Base-by-base conservation (phyloP, 2,113 vertebrate species). In the Crotalus viridis region DNA sequence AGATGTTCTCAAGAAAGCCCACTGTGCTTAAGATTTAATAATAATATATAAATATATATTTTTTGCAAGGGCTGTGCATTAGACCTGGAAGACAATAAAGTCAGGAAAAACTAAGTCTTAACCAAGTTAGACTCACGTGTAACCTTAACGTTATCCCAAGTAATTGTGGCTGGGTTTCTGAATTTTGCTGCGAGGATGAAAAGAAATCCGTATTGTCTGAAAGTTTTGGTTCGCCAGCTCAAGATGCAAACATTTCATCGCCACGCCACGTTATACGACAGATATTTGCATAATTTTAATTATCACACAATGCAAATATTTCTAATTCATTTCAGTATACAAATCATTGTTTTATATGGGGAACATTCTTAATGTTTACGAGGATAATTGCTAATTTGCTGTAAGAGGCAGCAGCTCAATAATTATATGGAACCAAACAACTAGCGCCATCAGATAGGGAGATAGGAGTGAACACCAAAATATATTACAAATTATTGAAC, bases 301-400 rank as follows among this genome's bases (percentile, higher is more conserved):
- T 97, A 98, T 97, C 94, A 95, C 91, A 95, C 94, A 96, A 96
- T 96, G 95, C 95, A 98, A 97, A 98, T 98, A 97, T 97, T 97
- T 97, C 96, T 97, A 97, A 97, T 98, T 96, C 95, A 97, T 96
- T 97, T 97, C 93, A 92, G 94, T 97, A 93, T 96, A 97, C 95
- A 97, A 97, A 98, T 97, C 96, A 96, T 94, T 97, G 96, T 98
- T 97, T 98, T 97, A 97, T 96, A 97, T 97, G 96, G 96, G 97
- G 96, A 96, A 96, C 95, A 95, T 97, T 98, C 97, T 96, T 97
- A 97, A 97, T 97, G 96, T 98, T 98, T 98, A 97, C 97, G 97
- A 95, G 96, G 95, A 81, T 97, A 98, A 98, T 97, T 98, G 96
- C 96, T 97, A 97, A 98, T 98, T 97, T 98, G 97, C 97, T 97